Evolutionary conservation across 2,888 invertebrate genomes (phyloP).

Genomic region (Trichopoda pennipes): DNA sequence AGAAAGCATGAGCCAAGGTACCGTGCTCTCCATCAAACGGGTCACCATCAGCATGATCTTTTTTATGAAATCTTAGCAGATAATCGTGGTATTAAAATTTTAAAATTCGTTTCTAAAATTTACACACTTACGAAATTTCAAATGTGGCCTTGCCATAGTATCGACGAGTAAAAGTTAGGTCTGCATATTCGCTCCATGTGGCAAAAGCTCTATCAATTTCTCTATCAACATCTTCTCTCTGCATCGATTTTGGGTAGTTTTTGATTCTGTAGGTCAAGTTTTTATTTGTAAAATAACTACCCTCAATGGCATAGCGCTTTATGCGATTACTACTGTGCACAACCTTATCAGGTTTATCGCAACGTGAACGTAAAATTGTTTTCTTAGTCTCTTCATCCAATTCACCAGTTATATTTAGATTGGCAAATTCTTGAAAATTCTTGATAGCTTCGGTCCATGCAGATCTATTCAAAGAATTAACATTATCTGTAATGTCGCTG

Average conservation of each 20-base stretch:
- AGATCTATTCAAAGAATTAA: too few relatives aligned
- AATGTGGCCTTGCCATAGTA: constrained; percentile 89
- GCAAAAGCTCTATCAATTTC: constrained; percentile 92
- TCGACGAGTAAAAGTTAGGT: constrained; percentile 89
- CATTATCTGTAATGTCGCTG: too few relatives aligned
- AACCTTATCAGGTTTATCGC: constrained; percentile 94
- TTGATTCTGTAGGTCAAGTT: constrained; percentile 93
- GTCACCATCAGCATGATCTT: constrained; percentile 97
- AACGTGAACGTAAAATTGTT: constrained; percentile 92
- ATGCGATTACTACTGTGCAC: constrained; percentile 89
- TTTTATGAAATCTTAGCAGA: constrained; percentile 86
- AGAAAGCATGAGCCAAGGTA: constrained; percentile 97
- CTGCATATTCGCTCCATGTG: constrained; percentile 93
- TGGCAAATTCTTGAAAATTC: constrained; percentile 95
- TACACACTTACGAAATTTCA: constrained; percentile 84
- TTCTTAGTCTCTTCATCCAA: constrained; percentile 89
- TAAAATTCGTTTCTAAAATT: neutral
- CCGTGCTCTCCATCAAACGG: constrained; percentile 97
- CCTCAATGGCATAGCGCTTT: constrained; percentile 95
- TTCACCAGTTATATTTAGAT: constrained; percentile 92
- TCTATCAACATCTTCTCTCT: constrained; percentile 86
- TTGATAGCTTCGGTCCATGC: constrained; percentile 84
- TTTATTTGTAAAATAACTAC: constrained; percentile 97
- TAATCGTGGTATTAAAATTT: neutral
- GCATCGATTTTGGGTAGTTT: constrained; percentile 90